Conservation (phyloP, 2,797 vertebrate species). For the Gouania willdenowi region DNA sequence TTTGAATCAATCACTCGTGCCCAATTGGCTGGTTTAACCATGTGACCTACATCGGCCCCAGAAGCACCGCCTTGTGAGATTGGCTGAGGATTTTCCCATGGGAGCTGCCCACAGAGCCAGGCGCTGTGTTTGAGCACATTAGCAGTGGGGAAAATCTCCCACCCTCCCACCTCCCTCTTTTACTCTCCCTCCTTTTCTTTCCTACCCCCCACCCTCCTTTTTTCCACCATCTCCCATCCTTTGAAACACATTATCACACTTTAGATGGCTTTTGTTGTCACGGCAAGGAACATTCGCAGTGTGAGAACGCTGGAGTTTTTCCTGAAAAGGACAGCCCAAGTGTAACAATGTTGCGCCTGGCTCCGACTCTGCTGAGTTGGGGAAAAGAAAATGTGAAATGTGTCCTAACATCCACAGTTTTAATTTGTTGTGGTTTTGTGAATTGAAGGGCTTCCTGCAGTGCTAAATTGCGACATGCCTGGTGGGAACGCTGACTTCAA, state of each 20-base stretch:
- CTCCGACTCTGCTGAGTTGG: neutral
- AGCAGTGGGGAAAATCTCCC: constrained; percentile 31
- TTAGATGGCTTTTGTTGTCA: constrained; percentile 71
- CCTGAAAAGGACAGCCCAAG: constrained; percentile 27
- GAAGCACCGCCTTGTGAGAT: constrained; percentile 62
- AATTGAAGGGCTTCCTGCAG: neutral
- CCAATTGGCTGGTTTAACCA: constrained; percentile 69
- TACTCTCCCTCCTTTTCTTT: constrained; percentile 31
- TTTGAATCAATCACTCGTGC: constrained; percentile 74
- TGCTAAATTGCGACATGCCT: neutral
- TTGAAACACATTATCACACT: constrained; percentile 71
- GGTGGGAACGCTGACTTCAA: neutral
- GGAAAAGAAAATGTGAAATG: neutral
- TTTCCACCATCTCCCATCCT: constrained; percentile 62
- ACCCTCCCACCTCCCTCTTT: constrained; percentile 14
- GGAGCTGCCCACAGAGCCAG: constrained; percentile 67
- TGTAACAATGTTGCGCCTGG: constrained; percentile 14
- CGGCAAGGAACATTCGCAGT: constrained; percentile 57
- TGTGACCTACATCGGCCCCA: constrained; percentile 60
- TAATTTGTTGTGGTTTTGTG: neutral
- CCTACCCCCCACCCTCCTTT: constrained; percentile 51
- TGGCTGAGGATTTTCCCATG: constrained; percentile 79
- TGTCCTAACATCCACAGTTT: too few species aligned
- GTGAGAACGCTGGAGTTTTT: constrained; percentile 55
- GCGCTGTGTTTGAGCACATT: constrained; percentile 45